phyloP scores from a whole-genome alignment of 1,140 invertebrate species.

The Lepidurus apus region DNA sequence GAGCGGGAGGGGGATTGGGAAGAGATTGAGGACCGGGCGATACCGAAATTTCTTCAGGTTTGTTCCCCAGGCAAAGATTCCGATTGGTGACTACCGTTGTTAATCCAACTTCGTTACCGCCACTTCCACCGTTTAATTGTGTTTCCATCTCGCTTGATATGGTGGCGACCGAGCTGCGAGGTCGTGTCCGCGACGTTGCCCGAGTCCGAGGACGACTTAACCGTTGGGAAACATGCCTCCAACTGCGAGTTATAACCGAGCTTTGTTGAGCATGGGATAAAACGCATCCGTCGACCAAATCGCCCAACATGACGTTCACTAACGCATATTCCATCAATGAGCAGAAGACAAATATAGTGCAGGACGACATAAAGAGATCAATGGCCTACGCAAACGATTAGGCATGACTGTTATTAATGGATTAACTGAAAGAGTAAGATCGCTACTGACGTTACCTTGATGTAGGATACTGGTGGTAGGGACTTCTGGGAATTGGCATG shows the following conservation, averaged over 20 bases:
- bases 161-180: slow-evolving; percentile 26
- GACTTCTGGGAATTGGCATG: slow-evolving; percentile 46
- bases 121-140: slow-evolving; percentile 45
- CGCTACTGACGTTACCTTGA: slow-evolving; percentile 40
- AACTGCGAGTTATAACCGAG: slow-evolving; percentile 41
- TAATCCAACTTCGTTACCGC: slow-evolving; percentile 50
- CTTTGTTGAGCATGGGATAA: not conserved
- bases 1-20: not conserved
- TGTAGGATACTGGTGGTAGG: slow-evolving; percentile 45
- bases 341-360: slow-evolving; percentile 42
- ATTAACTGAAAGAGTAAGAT: slow-evolving; percentile 6
- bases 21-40: too few species aligned
- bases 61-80: not conserved
- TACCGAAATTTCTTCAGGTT: not conserved
- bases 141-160: slow-evolving; percentile 8
- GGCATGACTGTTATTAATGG: not conserved
- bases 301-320: slow-evolving; percentile 42
- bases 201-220: slow-evolving; percentile 47
- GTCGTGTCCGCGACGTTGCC: slow-evolving; percentile 36
- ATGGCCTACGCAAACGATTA: slow-evolving; percentile 35
- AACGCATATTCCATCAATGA: slow-evolving; percentile 47
- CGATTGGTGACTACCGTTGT: not conserved
- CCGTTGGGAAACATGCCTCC: slow-evolving; percentile 50
- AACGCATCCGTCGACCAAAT: slow-evolving; percentile 31
- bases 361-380: slow-evolving; percentile 38